Evolutionary conservation across 1,140 invertebrate genomes (phyloP).

Genomic region (Hyposmocoma kahamanoa): DNA sequence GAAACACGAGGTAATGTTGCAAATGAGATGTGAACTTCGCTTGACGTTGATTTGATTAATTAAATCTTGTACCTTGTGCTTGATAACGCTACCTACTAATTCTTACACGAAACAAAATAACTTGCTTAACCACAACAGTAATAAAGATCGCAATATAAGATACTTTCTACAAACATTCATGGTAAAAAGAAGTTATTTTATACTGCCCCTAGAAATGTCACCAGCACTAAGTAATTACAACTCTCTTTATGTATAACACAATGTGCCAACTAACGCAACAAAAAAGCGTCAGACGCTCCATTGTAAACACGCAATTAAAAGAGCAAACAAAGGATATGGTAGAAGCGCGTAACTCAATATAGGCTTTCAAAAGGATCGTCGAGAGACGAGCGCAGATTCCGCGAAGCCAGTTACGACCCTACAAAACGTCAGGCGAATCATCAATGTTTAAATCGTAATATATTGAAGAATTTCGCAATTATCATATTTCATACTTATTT

Average conservation of each 20-base stretch:
- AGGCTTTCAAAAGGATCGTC: neutral
- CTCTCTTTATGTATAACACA: no score
- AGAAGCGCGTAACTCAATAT: neutral
- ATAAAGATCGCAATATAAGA: no score
- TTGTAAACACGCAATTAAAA: constrained; percentile 23
- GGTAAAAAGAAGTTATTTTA: no score
- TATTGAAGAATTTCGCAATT: constrained; percentile 72
- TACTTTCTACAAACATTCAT: no score
- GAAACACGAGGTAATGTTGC: constrained; percentile 38
- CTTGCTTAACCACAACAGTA: no score
- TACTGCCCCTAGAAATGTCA: no score
- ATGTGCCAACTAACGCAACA: constrained; percentile 16
- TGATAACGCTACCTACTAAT: no score
- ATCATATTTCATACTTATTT: constrained; percentile 72
- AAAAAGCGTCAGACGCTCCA: no score
- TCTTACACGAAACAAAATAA: no score
- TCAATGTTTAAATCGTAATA: constrained; percentile 72
- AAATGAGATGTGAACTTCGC: constrained; percentile 23
- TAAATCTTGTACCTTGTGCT: constrained; percentile 28
- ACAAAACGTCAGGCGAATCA: constrained; percentile 68
- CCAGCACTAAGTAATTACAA: no score
- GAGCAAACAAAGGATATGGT: constrained; percentile 18
- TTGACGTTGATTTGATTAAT: constrained; percentile 24
- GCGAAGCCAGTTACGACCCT: constrained; percentile 60
- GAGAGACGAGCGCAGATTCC: constrained; percentile 32